Conservation (phyloP, 2,797 vertebrate species). For the Lycodopsis pacificus region DNA sequence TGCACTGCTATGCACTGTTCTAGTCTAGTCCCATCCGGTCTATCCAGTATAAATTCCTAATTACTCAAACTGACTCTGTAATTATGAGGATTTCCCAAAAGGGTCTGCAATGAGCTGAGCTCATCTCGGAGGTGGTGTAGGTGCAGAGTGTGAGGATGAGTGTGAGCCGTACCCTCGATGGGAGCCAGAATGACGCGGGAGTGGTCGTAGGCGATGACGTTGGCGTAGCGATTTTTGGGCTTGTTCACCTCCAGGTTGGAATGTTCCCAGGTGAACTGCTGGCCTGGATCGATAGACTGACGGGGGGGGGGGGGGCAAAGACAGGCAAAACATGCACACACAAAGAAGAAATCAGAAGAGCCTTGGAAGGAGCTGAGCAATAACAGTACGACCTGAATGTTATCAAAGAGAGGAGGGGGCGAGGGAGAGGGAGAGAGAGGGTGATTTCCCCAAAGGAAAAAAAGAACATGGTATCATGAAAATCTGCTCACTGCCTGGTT, state of each 20-base stretch:
- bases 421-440: constrained; percentile 1
- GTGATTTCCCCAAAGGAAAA: constrained; percentile 50
- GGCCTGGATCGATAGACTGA: constrained; percentile 97
- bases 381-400: constrained; percentile 41
- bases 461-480: constrained; percentile 50
- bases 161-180: constrained; percentile 89
- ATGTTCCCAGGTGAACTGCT: constrained; percentile 99
- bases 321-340: constrained; percentile 55
- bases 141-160: background rate
- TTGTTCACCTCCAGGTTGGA: constrained; percentile 99
- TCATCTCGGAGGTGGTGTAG: constrained; percentile 17
- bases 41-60: constrained; percentile 28
- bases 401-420: constrained; percentile 26
- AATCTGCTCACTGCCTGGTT: constrained; percentile 52
- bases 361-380: constrained; percentile 37
- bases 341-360: constrained; percentile 59
- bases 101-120: constrained; percentile 23
- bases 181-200: constrained; percentile 96
- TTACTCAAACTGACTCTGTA: constrained; percentile 24
- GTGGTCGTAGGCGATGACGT: constrained; percentile 98
- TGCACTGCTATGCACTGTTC: constrained; percentile 2
- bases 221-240: constrained; percentile 98
- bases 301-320: constrained; percentile 12
- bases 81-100: constrained; percentile 43
- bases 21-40: constrained; percentile 13